Evolutionary conservation across 2,113 vertebrate species (phyloP), one percentile per base, ranked within the genome.

Genomic region (Prolemur simus): DNA sequence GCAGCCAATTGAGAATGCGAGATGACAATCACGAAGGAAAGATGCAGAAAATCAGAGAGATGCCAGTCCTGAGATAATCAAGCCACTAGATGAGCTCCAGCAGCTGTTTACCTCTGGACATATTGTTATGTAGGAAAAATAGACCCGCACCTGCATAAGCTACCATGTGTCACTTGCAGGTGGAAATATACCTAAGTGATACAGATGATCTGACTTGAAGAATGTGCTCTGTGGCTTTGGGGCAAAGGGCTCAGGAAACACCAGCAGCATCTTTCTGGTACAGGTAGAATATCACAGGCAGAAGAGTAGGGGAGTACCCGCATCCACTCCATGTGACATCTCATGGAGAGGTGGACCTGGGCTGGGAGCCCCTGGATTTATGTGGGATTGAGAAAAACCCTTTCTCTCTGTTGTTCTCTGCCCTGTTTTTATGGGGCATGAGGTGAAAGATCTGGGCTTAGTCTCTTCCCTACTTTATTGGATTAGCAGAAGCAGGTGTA

Each of bases 161-260:
- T 6, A 3, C 0, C 0, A 1, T 7, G 15, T 47, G 25, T 34
- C 29, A 10, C 29, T 45, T 29, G 14, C 1, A 12, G 27, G 71
- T 14, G 0, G 0, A 42, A n/a, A 13, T 32, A 47, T 11, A 8
- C n/a, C 37, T 78, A 18, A 15, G 6, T 3, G 45, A 58, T 27
- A 32, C 5, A 10, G 47, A 9, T 42, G 27, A 42, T 21, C 29
- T 27, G 11, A 64, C 8, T 34, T 56, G 76, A 69, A 37, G 39
- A 29, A 6, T 1, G 15, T 25, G 42, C 60, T 29, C 15, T 58
- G 39, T 60, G 47, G 56, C 12, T 34, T 42, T 20, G 15, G 45
- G 37, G 8, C 45, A 34, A 82, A 73, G 6, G 47, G 27, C 54
- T 23, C 8, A 25, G 69, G 32, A n/a, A 21, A 39, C 32, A 2